Evolutionary conservation across 2,888 invertebrate genomes (phyloP), one percentile per base, ranked within the genome.

Genomic region (Pyrrhia umbra): DNA sequence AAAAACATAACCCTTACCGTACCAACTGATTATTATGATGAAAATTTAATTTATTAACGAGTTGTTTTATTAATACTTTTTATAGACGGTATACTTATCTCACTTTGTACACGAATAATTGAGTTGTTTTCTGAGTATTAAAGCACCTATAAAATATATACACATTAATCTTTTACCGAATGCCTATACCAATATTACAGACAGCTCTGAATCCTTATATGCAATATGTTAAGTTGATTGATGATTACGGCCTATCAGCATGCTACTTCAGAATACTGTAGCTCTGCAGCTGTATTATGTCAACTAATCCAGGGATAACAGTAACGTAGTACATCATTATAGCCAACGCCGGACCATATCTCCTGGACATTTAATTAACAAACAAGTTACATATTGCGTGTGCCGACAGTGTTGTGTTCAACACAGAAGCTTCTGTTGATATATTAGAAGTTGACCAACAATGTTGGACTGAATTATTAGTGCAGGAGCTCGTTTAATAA

Each of bases 361-460:
- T 40, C 39, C 47, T 42, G 23, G 23, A 13, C 39, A 49, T 39
- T 72, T 69, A 58, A 72, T 72, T 69, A 66, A 72, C 58, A 23
- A 56, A 47, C 51, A 42, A 57, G 57, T 30, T 49, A 56, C 40
- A 45, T 34, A 54, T 39, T 40, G 42, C 18, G 45, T 54, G 23
- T 25, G 51, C n/a, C 6, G 30, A 52, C 20, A 47, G 20, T 15
- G 6, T 37, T 18, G 45, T n/a, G 20, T 47, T 45, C 54, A 54
- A 72, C 56, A 63, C 39, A 50, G 40, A 27, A 34, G 47, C 34
- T 27, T 34, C 30, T 70, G 64, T 73, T 73, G 73, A 66, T 69
- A 66, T 69, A 73, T 73, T 72, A 65, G 55, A 55, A 71, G 30
- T 30, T 55, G 66, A 16, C 37, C 37, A 6, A 77, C 65, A 74